A percentile compares a stretch with the other conserved stretches of the same genome.
phyloP scores from a whole-genome alignment of 2,113 vertebrate species.

The Rissa tridactyla region DNA sequence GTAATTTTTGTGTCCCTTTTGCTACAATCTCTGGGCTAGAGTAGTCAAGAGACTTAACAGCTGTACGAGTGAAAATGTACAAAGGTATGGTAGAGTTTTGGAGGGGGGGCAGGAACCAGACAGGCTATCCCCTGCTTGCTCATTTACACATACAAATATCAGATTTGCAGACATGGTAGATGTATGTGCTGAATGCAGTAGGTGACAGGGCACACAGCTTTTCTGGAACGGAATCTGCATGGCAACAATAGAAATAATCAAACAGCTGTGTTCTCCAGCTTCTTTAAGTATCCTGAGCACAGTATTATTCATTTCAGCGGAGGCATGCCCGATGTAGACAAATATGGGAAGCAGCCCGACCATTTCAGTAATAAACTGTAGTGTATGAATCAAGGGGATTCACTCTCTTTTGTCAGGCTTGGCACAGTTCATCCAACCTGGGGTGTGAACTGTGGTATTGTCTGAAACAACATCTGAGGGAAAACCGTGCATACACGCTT shows the following conservation, averaged over 20 bases:
- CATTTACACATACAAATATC: not conserved
- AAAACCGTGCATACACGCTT: not conserved
- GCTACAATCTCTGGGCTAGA: not conserved
- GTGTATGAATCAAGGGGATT: not conserved
- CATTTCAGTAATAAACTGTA: not conserved
- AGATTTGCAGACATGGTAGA: not conserved
- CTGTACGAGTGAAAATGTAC: not conserved
- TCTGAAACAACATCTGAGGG: not conserved
- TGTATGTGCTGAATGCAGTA: not conserved
- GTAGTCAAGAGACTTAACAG: not conserved
- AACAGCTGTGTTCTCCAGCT: not conserved
- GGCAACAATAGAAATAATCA: not conserved
- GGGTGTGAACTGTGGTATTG: not conserved
- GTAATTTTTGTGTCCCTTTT: not conserved
- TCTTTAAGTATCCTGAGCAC: not conserved
- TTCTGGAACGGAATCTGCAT: not conserved
- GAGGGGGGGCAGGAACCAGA: not conserved
- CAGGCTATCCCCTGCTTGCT: not conserved
- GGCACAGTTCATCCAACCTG: not conserved
- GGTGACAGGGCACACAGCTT: not conserved
- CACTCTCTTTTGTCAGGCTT: not conserved
- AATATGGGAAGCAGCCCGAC: not conserved
- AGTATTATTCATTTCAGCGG: not conserved
- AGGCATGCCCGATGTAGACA: not conserved
- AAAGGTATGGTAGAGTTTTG: not conserved